phyloP scores from a whole-genome alignment of 2,797 vertebrate species.

The Poeciliopsis paucimaculata region DNA sequence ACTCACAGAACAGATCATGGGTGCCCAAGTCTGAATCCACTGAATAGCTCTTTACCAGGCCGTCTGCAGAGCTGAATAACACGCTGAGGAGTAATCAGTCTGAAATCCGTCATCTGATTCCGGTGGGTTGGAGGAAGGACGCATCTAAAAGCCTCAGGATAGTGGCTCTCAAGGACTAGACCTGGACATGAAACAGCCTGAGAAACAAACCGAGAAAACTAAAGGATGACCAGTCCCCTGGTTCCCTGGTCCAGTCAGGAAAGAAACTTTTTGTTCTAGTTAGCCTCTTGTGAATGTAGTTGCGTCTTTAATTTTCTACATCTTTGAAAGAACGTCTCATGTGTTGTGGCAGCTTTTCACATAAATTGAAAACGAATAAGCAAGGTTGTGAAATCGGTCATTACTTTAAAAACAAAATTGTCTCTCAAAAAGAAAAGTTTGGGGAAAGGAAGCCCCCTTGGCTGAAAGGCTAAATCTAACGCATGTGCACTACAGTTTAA shows the following conservation, averaged over 20 bases:
- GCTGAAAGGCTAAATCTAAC: neutral
- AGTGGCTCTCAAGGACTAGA: neutral
- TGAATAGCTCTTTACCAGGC: neutral
- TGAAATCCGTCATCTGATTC: neutral
- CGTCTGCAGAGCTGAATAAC: neutral
- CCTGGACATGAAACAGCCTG: neutral
- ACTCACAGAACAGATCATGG: neutral
- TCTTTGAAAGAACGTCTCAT: neutral
- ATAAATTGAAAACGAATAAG: neutral
- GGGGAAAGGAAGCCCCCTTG: neutral
- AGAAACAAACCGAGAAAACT: neutral
- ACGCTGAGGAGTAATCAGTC: neutral
- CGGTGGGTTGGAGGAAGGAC: neutral
- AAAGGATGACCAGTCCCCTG: neutral
- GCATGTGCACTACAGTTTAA: neutral
- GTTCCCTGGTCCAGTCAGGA: neutral
- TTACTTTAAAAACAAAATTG: neutral
- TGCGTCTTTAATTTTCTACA: neutral
- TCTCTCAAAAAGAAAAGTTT: neutral
- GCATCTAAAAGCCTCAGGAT: neutral
- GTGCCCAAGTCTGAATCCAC: neutral
- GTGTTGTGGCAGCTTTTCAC: neutral
- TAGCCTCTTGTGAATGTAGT: neutral
- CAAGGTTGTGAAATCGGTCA: neutral
- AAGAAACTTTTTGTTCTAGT: neutral